Percentiles rank a stretch among this genome's conserved stretches.
Conservation (phyloP, 2,797 vertebrate genomes). For the Ceyx erithaca region DNA sequence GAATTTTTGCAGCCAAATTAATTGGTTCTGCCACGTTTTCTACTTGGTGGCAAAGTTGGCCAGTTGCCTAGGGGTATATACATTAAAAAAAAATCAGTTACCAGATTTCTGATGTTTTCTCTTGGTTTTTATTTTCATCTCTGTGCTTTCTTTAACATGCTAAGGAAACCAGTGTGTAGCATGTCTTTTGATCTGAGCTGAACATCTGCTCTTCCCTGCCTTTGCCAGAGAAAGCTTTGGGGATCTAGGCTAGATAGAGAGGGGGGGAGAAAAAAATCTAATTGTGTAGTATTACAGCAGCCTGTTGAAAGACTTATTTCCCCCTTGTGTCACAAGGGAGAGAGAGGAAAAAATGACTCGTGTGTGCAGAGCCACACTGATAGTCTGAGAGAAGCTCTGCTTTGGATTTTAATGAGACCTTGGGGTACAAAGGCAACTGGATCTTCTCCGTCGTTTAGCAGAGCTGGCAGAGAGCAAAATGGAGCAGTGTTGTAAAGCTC, state of each 20-base stretch:
- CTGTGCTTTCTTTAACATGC: background rate
- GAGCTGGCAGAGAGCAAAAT: background rate
- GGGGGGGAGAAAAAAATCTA: background rate
- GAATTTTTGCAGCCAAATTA: background rate
- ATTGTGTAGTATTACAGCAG: slow-evolving; percentile 14
- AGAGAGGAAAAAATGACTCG: background rate
- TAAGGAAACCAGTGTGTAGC: background rate
- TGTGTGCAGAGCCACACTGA: background rate
- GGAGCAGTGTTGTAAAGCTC: background rate
- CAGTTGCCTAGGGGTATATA: background rate
- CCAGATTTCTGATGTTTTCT: background rate
- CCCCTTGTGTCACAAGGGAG: background rate
- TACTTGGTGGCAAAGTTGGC: background rate
- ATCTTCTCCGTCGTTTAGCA: background rate
- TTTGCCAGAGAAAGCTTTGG: slow-evolving; percentile 44
- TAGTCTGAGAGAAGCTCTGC: background rate
- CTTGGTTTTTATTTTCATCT: background rate
- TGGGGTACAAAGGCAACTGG: background rate
- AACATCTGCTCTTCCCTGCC: background rate
- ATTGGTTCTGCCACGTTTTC: background rate
- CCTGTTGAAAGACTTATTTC: background rate
- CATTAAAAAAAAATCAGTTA: background rate
- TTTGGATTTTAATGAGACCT: background rate
- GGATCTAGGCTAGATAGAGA: background rate
- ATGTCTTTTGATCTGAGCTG: background rate